Conservation (phyloP, 1,140 invertebrate genomes). For the Rhyacophila brunnea region DNA sequence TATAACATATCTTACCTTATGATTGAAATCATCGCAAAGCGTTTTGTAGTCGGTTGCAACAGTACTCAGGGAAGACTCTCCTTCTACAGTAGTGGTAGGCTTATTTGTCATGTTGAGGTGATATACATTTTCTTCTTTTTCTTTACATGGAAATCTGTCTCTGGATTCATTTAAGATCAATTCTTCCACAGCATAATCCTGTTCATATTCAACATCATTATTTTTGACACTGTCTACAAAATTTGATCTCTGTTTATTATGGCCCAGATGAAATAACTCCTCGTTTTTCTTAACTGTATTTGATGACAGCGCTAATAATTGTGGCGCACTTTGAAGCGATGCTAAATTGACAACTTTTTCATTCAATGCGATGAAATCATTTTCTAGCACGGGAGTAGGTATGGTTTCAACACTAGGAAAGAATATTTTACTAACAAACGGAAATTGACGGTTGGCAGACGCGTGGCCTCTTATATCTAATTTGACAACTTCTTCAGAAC, state of each 20-base stretch:
- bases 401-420: constrained; percentile 17
- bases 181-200: constrained; percentile 43
- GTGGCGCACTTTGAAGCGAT: not conserved
- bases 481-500: constrained; percentile 52
- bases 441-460: constrained; percentile 28
- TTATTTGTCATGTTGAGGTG: constrained; percentile 40
- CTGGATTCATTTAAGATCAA: constrained; percentile 44
- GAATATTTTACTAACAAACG: constrained; percentile 22
- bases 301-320: too few species aligned
- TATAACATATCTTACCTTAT: constrained; percentile 46
- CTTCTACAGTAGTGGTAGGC: constrained; percentile 42
- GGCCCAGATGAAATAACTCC: too few species aligned
- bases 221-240: not conserved
- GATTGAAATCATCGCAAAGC: constrained; percentile 50
- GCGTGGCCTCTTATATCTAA: constrained; percentile 51
- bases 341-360: constrained; percentile 19
- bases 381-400: constrained; percentile 10
- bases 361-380: constrained; percentile 29
- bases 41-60: constrained; percentile 53
- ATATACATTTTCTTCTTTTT: constrained; percentile 33
- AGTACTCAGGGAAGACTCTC: constrained; percentile 47
- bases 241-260: not conserved
- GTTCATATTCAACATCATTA: constrained; percentile 19
- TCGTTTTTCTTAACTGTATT: too few species aligned
- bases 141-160: constrained; percentile 39